Percentiles rank a stretch among this genome's conserved stretches.
Evolutionary conservation across 2,888 invertebrate genomes (phyloP).

Genomic region (Himalopsyche anomala): DNA sequence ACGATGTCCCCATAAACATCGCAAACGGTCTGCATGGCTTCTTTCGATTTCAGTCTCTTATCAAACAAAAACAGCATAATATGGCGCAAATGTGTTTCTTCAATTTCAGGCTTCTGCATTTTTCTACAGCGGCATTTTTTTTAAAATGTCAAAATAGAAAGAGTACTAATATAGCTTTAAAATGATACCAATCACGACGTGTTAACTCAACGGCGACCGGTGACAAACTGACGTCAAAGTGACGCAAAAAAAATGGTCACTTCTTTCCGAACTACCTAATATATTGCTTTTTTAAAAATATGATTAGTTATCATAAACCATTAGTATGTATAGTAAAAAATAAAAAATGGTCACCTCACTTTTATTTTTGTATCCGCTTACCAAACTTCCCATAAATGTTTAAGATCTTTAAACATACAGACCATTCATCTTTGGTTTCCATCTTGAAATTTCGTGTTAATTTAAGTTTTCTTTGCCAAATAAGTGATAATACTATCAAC

Average conservation of each 20-base stretch:
- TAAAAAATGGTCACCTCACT: not conserved
- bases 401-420: not conserved
- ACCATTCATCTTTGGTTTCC: not conserved
- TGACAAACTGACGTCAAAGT: too few relatives aligned
- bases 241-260: too few relatives aligned
- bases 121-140: too few relatives aligned
- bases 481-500: not conserved
- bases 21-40: not conserved
- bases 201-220: not conserved
- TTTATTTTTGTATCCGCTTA: not conserved
- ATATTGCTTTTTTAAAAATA: too few relatives aligned
- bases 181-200: conserved; percentile 36
- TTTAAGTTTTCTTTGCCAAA: not conserved
- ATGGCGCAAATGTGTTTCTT: too few relatives aligned
- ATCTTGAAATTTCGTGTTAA: not conserved
- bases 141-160: not conserved
- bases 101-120: too few relatives aligned
- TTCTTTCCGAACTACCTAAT: too few relatives aligned
- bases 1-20: conserved; percentile 21
- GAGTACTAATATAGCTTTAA: conserved; percentile 36
- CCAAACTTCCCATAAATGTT: not conserved
- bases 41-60: not conserved
- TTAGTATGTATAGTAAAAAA: too few relatives aligned
- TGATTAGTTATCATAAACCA: too few relatives aligned
- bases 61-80: not conserved